Conservation (phyloP, 2,888 invertebrate genomes). For the Spialia ferax region DNA sequence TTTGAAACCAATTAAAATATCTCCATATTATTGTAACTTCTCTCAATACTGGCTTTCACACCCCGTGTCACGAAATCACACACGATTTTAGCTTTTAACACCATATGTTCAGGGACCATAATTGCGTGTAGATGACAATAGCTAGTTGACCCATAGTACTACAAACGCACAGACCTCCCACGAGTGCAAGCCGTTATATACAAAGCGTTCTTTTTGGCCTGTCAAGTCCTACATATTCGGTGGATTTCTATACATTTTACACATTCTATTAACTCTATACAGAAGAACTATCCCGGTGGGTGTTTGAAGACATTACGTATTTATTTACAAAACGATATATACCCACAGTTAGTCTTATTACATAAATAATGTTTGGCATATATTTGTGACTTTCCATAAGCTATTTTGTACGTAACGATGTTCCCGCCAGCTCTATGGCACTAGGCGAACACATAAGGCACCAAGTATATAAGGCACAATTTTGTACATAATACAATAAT, state of each 20-base stretch:
- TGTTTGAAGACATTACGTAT: conserved; percentile 70
- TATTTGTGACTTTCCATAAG: conserved; percentile 82
- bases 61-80: conserved; percentile 27
- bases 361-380: conserved; percentile 80
- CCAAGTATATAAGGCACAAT: conserved; percentile 55
- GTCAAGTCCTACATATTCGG: conserved; percentile 74
- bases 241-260: conserved; percentile 60
- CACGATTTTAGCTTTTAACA: conserved; percentile 18
- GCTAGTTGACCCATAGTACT: conserved; percentile 43
- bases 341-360: conserved; percentile 64
- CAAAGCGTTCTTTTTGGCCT: conserved; percentile 81
- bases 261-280: conserved; percentile 54
- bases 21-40: no score
- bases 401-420: conserved; percentile 73
- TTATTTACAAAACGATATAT: conserved; percentile 71
- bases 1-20: not conserved
- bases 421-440: conserved; percentile 51
- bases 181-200: conserved; percentile 67
- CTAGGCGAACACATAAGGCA: conserved; percentile 59
- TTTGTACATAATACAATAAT: conserved; percentile 48
- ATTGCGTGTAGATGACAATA: conserved; percentile 24
- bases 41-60: conserved; percentile 17
- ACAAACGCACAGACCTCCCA: conserved; percentile 44
- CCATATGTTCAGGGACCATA: conserved; percentile 25
- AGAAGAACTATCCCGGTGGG: conserved; percentile 79